Evolutionary conservation across 2,113 vertebrate genomes (phyloP), one percentile per base, ranked within the genome.

Genomic region (Cinclus cinclus): DNA sequence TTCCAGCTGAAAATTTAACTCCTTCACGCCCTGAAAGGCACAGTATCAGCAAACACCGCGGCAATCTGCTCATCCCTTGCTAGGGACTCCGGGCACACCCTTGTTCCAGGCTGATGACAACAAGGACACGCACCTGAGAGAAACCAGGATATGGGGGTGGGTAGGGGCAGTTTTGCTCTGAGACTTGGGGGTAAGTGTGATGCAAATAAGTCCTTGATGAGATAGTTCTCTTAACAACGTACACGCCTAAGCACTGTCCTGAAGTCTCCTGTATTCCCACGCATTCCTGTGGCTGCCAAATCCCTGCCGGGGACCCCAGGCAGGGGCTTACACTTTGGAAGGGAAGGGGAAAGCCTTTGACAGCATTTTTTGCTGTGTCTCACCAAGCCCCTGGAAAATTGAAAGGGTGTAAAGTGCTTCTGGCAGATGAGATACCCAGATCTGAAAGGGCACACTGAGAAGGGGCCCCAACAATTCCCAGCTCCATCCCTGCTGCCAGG

Each of bases 1-100:
- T 91, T 92, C 69, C 95, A 94, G 59, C 78, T 47, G 70, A 71
- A 50, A 90, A 90, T 89, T 96, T 95, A 97, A 97, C 95, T 89
- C 95, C 63, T 96, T 93, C 94, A 50, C 2, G 14, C n/a, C 96
- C 96, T 90, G 80, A 50, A 68, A 92, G 28, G 50, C 2, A 3
- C 56, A 73, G 11, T 21, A 30, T 8, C 13, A 1, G 9, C 53
- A 31, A 58, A 37, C 23, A 11, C 70, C 28, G 58, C 1, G 2
- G 55, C 0, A 0, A 23, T 5, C 4, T 0, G 1, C 47, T 62
- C 9, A 7, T n/a, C 60, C 37, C 74, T 78, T 3, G 28, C 50
- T 1, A 11, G 75, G 41, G 24, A 31, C 1, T 1, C 69, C 22
- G 53, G n/a, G 47, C 42, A 25, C 77, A 9, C 10, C 13, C 42